Percentiles rank a stretch among this genome's conserved stretches.
Evolutionary conservation across 2,797 vertebrate species (phyloP).

Genomic region (Podarcis lilfordi): DNA sequence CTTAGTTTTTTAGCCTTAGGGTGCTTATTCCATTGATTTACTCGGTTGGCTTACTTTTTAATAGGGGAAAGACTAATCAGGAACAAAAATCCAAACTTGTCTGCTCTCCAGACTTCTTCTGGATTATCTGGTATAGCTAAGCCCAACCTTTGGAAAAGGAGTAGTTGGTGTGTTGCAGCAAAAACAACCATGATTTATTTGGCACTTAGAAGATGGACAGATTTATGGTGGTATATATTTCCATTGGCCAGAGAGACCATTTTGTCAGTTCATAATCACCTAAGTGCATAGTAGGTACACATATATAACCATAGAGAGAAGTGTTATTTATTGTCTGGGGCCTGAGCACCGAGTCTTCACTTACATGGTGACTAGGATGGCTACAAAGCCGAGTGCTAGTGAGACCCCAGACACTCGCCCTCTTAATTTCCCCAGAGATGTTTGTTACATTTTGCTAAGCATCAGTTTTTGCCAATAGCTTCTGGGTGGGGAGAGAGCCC

Average conservation of each 20-base stretch:
- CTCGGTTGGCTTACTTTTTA: neutral
- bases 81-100: constrained; percentile 6
- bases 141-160: constrained; percentile 35
- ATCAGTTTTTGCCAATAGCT: too few relatives aligned
- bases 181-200: neutral
- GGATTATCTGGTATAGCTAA: neutral
- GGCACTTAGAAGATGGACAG: neutral
- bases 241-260: neutral
- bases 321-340: neutral
- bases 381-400: too few relatives aligned
- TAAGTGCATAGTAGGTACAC: neutral
- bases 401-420: too few relatives aligned
- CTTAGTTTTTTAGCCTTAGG: constrained; percentile 32
- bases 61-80: constrained; percentile 31
- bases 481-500: too few relatives aligned
- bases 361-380: too few relatives aligned
- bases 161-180: neutral
- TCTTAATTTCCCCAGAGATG: too few relatives aligned
- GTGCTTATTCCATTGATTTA: constrained; percentile 46
- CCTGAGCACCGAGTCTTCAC: too few relatives aligned
- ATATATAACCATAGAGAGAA: neutral
- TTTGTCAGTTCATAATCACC: neutral
- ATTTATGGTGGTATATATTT: neutral
- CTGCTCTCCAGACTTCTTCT: constrained; percentile 12
- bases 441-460: too few relatives aligned